These are phyloP conservation scores for Netelia melanura DNA, from an alignment of 2,888 invertebrate species.

Conservation along the genomic window DNA sequence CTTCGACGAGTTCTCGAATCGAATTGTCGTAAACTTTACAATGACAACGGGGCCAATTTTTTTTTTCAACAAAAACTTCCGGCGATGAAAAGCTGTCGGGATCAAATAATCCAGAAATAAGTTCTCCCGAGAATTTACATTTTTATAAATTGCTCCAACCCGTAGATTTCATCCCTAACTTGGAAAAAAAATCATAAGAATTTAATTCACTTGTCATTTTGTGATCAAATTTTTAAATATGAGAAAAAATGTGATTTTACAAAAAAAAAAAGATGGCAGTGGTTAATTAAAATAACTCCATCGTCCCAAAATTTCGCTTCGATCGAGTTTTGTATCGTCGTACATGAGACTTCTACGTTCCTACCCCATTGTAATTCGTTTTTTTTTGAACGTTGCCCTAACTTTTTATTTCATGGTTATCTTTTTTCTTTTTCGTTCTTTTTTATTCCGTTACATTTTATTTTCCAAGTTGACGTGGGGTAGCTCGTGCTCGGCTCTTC, in stretches of 20 bases:
- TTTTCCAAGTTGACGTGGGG: slow-evolving; percentile 22
- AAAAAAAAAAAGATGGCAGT: neutral
- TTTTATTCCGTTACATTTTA: slow-evolving; percentile 19
- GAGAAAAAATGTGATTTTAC: neutral
- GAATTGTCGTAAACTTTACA: slow-evolving; percentile 50
- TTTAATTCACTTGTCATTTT: neutral
- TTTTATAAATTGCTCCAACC: no score
- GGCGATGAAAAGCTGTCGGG: neutral
- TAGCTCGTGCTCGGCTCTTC: slow-evolving; percentile 34
- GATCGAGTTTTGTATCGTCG: slow-evolving; percentile 1
- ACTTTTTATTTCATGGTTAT: slow-evolving; percentile 14
- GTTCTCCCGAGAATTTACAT: no score
- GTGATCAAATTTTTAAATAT: neutral
- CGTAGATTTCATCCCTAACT: no score
- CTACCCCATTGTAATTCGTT: slow-evolving; percentile 16
- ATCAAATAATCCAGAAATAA: neutral
- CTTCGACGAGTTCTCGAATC: slow-evolving; percentile 16
- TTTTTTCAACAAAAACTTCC: neutral
- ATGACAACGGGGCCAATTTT: neutral
- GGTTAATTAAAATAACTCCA: neutral
- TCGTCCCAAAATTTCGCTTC: slow-evolving; percentile 4
- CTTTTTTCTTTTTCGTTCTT: slow-evolving; percentile 1
- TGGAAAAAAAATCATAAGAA: neutral
- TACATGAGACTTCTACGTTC: slow-evolving; percentile 20
- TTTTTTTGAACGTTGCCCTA: slow-evolving; percentile 13